Conservation (phyloP, 2,113 vertebrate genomes). For the Notothenia rossii region DNA sequence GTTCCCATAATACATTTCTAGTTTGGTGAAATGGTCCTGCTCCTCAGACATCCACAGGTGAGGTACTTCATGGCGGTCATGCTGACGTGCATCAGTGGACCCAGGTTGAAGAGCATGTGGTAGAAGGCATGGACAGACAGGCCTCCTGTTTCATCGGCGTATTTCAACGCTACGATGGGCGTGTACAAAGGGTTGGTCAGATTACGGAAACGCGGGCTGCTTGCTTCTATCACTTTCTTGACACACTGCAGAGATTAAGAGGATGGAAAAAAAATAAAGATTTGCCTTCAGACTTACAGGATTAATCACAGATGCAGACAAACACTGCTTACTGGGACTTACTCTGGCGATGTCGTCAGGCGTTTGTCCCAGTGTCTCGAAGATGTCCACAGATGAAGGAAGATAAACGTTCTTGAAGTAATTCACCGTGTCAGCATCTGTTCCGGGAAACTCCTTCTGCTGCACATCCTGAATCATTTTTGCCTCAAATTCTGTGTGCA, state of each 20-base stretch:
- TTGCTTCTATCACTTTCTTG: slow-evolving; percentile 87
- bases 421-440: slow-evolving; percentile 76
- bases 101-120: slow-evolving; percentile 90
- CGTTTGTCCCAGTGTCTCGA: slow-evolving; percentile 83
- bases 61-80: slow-evolving; percentile 86
- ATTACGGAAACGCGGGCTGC: slow-evolving; percentile 87
- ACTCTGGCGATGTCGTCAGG: slow-evolving; percentile 84
- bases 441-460: slow-evolving; percentile 76
- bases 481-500: slow-evolving; percentile 84
- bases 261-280: background rate
- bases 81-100: slow-evolving; percentile 86
- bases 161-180: slow-evolving; percentile 89
- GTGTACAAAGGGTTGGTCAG: slow-evolving; percentile 88
- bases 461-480: slow-evolving; percentile 84
- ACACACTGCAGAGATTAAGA: slow-evolving; percentile 78
- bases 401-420: slow-evolving; percentile 86
- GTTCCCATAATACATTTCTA: slow-evolving; percentile 33
- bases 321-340: slow-evolving; percentile 15
- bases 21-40: slow-evolving; percentile 70
- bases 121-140: slow-evolving; percentile 89
- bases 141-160: slow-evolving; percentile 87
- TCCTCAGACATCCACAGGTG: slow-evolving; percentile 86
- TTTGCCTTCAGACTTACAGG: background rate
- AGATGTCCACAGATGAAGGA: slow-evolving; percentile 81
- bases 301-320: background rate